These are phyloP conservation scores for Agonum fuliginosum DNA, from an alignment of 2,888 invertebrate species.

Conservation along the genomic window DNA sequence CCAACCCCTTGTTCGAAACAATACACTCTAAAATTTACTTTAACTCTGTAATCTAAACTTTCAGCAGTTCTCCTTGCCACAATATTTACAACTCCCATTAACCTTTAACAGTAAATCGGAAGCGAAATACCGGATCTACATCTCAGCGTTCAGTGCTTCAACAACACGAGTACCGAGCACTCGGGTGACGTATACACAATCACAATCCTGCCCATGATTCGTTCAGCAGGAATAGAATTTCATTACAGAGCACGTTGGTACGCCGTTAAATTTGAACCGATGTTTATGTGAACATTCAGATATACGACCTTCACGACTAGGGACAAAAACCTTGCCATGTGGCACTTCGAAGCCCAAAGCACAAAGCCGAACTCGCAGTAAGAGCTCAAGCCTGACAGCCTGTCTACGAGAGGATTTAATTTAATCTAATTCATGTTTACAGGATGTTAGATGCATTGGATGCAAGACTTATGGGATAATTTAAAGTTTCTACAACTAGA, in stretches of 20 bases:
- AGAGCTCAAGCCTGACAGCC: conserved; percentile 13
- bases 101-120: conserved; percentile 42
- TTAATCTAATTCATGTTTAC: conserved; percentile 51
- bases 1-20: background rate
- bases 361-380: background rate
- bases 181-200: conserved; percentile 12
- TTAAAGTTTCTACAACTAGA: conserved; percentile 18
- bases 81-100: conserved; percentile 37
- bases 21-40: conserved; percentile 18
- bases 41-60: background rate
- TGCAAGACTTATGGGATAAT: conserved; percentile 35
- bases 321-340: conserved; percentile 26
- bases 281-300: conserved; percentile 54
- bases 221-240: conserved; percentile 52
- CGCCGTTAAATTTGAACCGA: conserved; percentile 51
- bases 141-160: background rate
- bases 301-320: conserved; percentile 44
- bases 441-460: conserved; percentile 27
- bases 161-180: background rate
- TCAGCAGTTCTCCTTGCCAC: conserved; percentile 22
- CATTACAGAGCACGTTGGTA: conserved; percentile 48
- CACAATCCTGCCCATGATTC: conserved; percentile 34
- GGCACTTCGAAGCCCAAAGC: background rate
- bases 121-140: conserved; percentile 26
- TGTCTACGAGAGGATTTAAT: conserved; percentile 41